Evolutionary conservation across 2,888 invertebrate genomes (phyloP), one percentile per base, ranked within the genome.

Genomic region (Darwinula stevensoni): DNA sequence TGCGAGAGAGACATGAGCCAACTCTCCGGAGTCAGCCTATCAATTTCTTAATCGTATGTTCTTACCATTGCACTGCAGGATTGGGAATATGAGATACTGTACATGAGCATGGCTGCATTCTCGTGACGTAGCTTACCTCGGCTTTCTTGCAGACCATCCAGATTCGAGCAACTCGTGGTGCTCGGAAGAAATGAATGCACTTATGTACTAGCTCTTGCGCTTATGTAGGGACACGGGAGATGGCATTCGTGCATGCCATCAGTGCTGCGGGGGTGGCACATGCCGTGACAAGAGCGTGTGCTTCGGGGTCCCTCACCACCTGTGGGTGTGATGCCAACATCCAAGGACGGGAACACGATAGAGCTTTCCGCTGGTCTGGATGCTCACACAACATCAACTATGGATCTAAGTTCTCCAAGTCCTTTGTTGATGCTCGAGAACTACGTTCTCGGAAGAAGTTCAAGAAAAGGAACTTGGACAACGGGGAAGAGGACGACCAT

Each of bases 301-400:
- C 52, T 14, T 42, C 44, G 14, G 56, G 56, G 4, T 40, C 46
- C 15, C 43, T 54, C 37, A 48, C 49, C 12, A 46, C 47, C 31
- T 57, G 56, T 37, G 54, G 56, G 5, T 57, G 56, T 39, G 56
- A 56, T 40, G 36, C 45, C 28, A 48, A 50, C 11, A 41, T 47
- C n/a, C 36, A 42, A 15, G 45, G 45, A 4, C 37, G 39, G 35
- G 40, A 41, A n/a, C 37, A 43, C 3, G 43, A 45, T 14, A n/a
- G n/a, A n/a, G 44, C 43, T 17, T 48, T 48, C 40, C 46, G 47
- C 40, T 50, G 50, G 50, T 47, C 47, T 4, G 50, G 50, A 2
- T 48, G 49, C 34, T 45, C 46, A 4, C 46, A 47, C 40, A 49
- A 49, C 38, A 45, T 49, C 31, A 46, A 45, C 35, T 50, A 45